These are phyloP conservation scores for human DNA, from an alignment of 2,113 vertebrate genomes.

Conservation along the genomic window DNA sequence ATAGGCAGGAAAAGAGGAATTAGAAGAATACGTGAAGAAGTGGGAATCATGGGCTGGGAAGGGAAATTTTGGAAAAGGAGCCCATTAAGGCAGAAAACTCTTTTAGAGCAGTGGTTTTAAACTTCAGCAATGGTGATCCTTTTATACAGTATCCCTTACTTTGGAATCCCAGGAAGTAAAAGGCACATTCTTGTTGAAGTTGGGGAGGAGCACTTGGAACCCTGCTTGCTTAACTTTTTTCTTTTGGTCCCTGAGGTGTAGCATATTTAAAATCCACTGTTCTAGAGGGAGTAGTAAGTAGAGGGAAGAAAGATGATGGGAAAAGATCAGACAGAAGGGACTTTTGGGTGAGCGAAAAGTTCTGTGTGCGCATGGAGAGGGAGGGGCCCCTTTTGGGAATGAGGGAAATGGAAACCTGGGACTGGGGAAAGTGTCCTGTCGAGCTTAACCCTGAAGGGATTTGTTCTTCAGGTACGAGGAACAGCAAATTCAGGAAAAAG, in stretches of 20 bases:
- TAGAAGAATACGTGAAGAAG: neutral
- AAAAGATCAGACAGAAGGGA: slow-evolving; percentile 33
- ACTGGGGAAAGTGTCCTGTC: neutral
- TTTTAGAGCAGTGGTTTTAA: slow-evolving; percentile 79
- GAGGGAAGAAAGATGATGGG: slow-evolving; percentile 7
- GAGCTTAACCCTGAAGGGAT: slow-evolving; percentile 59
- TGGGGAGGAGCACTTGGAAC: slow-evolving; percentile 55
- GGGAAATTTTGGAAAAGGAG: slow-evolving; percentile 20
- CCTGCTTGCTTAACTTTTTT: slow-evolving; percentile 60
- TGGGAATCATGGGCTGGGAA: slow-evolving; percentile 1
- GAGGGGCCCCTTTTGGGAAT: neutral
- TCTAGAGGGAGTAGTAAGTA: slow-evolving; percentile 58
- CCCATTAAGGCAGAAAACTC: slow-evolving; percentile 24
- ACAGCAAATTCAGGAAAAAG: slow-evolving; percentile 94
- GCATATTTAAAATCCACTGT: slow-evolving; percentile 78
- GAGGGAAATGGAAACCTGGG: neutral
- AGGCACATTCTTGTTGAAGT: slow-evolving; percentile 42
- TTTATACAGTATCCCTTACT: neutral
- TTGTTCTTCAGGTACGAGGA: slow-evolving; percentile 88
- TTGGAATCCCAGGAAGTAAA: slow-evolving; percentile 55
- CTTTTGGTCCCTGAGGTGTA: slow-evolving; percentile 56
- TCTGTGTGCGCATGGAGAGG: slow-evolving; percentile 57
- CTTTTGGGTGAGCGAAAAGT: slow-evolving; percentile 56
- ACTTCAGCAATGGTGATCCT: slow-evolving; percentile 39
- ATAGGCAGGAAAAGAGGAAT: slow-evolving; percentile 13